These are phyloP conservation scores for Tachina fera DNA, from an alignment of 2,888 invertebrate species.

Conservation along the genomic window DNA sequence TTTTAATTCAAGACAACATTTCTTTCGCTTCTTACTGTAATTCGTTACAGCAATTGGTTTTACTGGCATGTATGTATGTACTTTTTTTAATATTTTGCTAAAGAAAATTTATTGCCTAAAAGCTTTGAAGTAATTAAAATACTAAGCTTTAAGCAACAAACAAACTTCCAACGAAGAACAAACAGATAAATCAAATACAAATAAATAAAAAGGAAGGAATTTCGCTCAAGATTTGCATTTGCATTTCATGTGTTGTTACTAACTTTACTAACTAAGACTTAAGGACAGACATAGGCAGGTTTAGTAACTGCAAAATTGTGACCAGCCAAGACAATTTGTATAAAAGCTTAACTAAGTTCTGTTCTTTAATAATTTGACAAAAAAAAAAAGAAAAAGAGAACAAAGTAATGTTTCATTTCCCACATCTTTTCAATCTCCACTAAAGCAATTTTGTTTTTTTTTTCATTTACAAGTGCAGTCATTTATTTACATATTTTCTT, in stretches of 20 bases:
- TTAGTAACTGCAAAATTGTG: constrained; percentile 13
- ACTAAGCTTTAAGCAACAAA: constrained; percentile 38
- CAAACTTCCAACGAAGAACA: background rate
- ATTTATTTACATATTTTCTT: constrained; percentile 57
- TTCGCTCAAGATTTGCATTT: constrained; percentile 20
- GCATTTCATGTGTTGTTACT: constrained; percentile 40
- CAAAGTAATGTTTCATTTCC: constrained; percentile 6
- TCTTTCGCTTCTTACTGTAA: constrained; percentile 4
- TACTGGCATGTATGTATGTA: constrained; percentile 17
- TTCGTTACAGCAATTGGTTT: constrained; percentile 45
- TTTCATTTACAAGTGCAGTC: constrained; percentile 8
- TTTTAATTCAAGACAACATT: background rate
- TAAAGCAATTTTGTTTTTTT: background rate
- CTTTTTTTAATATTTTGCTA: background rate
- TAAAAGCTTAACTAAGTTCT: background rate
- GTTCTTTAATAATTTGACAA: background rate
- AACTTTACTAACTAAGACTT: constrained; percentile 30
- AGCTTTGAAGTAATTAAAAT: constrained; percentile 2
- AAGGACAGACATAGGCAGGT: background rate
- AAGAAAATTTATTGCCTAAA: constrained; percentile 48
- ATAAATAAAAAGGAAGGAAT: background rate
- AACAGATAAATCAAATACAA: constrained; percentile 24
- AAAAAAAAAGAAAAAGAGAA: background rate
- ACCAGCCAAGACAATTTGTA: constrained; percentile 42
- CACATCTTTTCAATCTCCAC: constrained; percentile 34